These are phyloP conservation scores for Drosophila jambulina DNA, from an alignment of 1,140 invertebrate genomes.

Conservation along the genomic window DNA sequence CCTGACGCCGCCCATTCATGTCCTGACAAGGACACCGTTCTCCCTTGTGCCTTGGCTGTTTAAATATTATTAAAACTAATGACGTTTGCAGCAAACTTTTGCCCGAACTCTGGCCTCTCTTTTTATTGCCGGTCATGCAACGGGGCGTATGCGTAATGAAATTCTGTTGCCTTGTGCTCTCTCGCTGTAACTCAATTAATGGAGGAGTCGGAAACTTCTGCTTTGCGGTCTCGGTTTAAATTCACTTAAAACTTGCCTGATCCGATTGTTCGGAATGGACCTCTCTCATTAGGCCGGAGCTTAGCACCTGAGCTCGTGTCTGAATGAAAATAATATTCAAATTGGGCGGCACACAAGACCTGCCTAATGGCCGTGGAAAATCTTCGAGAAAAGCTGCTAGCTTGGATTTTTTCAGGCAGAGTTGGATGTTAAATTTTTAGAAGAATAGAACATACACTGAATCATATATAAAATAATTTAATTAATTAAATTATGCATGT, in stretches of 20 bases:
- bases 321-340: conserved; percentile 50
- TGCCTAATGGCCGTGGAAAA: conserved; percentile 66
- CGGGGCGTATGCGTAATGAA: conserved; percentile 72
- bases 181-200: conserved; percentile 74
- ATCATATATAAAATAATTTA: not conserved
- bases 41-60: conserved; percentile 24
- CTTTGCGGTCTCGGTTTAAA: conserved; percentile 58
- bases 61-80: conserved; percentile 81
- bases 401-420: not conserved
- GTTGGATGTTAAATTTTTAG: not conserved
- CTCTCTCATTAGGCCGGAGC: conserved; percentile 37
- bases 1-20: conserved; percentile 49
- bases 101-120: conserved; percentile 20
- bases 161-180: conserved; percentile 64
- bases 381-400: conserved; percentile 16
- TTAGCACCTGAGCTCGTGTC: conserved; percentile 59
- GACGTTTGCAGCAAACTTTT: conserved; percentile 67
- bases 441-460: not conserved
- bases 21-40: conserved; percentile 28
- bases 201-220: conserved; percentile 24
- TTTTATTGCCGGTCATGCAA: conserved; percentile 53
- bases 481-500: not conserved
- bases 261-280: conserved; percentile 6
- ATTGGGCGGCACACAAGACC: conserved; percentile 54
- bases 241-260: conserved; percentile 66